Conservation (phyloP, 1,140 invertebrate species). For the Scaptomyza graminum region DNA sequence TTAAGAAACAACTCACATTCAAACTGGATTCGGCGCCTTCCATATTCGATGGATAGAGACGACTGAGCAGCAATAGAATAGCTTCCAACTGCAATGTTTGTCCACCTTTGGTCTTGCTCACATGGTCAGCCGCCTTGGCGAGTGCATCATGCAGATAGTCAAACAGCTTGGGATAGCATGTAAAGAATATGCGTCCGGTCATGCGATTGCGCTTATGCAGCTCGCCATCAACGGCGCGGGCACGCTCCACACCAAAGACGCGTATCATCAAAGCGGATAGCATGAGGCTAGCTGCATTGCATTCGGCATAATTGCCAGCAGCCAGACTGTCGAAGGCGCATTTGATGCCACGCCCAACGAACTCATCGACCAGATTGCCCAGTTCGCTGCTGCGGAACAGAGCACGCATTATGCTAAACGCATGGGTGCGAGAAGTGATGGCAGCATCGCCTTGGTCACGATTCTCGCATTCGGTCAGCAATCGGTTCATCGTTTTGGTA, state of each 20-base stretch:
- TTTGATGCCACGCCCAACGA: conserved; percentile 89
- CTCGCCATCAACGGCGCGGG: conserved; percentile 44
- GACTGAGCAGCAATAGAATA: conserved; percentile 35
- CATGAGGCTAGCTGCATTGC: conserved; percentile 93
- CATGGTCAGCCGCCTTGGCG: not conserved
- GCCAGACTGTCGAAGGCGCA: conserved; percentile 91
- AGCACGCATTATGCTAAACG: conserved; percentile 93
- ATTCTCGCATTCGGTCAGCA: conserved; percentile 85
- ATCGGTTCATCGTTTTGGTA: conserved; percentile 86
- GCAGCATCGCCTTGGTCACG: not conserved
- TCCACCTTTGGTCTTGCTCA: not conserved
- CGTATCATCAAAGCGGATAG: not conserved
- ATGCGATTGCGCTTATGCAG: not conserved
- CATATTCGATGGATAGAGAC: not conserved
- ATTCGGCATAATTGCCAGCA: conserved; percentile 90
- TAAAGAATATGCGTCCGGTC: not conserved
- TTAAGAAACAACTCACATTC: not conserved
- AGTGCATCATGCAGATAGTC: not conserved
- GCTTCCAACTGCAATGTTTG: conserved; percentile 88
- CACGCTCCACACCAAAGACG: conserved; percentile 86
- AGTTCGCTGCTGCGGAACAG: conserved; percentile 91
- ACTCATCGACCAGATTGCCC: conserved; percentile 89
- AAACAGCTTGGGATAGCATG: conserved; percentile 1
- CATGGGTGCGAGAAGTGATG: conserved; percentile 88
- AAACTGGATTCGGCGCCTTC: not conserved